Evolutionary conservation across 2,888 invertebrate species (phyloP).

Genomic region (Dimorphilus gyrociliatus): DNA sequence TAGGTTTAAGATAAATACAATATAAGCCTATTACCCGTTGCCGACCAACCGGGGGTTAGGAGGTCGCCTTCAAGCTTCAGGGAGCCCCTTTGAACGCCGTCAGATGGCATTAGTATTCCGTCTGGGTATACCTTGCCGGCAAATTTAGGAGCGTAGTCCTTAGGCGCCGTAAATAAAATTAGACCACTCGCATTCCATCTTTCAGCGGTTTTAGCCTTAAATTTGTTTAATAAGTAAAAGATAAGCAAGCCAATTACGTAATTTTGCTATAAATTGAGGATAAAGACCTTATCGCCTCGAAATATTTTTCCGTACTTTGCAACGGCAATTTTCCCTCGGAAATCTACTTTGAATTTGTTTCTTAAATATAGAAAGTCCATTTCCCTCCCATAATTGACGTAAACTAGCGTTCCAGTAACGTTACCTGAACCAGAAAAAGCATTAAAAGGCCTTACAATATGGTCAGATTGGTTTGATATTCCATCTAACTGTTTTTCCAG

Average conservation of each 20-base stretch:
- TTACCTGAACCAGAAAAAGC: too few species aligned
- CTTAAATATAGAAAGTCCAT: slow-evolving; percentile 22
- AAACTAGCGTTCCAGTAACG: slow-evolving; percentile 16
- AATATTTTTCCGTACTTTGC: slow-evolving; percentile 37
- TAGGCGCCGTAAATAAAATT: slow-evolving; percentile 33
- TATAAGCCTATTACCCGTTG: slow-evolving; percentile 21
- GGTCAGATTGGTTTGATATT: too few species aligned
- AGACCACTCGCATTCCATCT: slow-evolving; percentile 30
- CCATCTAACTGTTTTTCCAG: too few species aligned
- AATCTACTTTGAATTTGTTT: slow-evolving; percentile 11
- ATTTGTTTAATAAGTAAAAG: not conserved
- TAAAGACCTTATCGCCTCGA: slow-evolving; percentile 25
- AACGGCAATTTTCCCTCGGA: slow-evolving; percentile 33
- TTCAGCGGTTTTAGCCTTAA: slow-evolving; percentile 22
- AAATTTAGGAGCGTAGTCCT: slow-evolving; percentile 18
- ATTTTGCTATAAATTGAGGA: not conserved
- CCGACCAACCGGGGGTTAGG: slow-evolving; percentile 38
- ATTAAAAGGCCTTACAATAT: too few species aligned
- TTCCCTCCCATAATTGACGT: slow-evolving; percentile 23
- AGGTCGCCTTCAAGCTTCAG: slow-evolving; percentile 37
- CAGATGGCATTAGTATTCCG: slow-evolving; percentile 38
- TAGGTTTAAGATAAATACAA: too few species aligned
- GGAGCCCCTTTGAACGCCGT: slow-evolving; percentile 39
- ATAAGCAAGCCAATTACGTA: not conserved
- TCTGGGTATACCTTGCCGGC: slow-evolving; percentile 27